These are phyloP conservation scores for Drepana falcataria DNA, from an alignment of 2,888 invertebrate species.

Conservation along the genomic window DNA sequence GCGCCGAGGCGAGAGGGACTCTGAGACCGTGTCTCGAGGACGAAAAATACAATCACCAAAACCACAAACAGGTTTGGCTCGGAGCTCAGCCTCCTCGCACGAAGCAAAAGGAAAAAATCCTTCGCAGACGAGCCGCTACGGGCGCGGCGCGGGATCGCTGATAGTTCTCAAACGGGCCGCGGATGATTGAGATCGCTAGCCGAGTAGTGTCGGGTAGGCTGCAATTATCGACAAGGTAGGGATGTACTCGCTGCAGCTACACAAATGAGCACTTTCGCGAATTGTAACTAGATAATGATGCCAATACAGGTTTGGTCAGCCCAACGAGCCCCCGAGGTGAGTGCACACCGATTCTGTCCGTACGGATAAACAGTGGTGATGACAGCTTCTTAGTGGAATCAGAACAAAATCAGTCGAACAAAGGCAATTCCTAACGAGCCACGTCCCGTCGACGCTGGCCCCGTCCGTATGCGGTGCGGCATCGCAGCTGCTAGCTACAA, in stretches of 20 bases:
- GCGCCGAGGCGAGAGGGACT: conserved; percentile 41
- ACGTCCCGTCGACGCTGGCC: conserved; percentile 70
- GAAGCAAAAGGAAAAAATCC: conserved; percentile 64
- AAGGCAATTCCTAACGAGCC: conserved; percentile 43
- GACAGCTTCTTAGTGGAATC: conserved; percentile 18
- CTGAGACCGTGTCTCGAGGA: conserved; percentile 44
- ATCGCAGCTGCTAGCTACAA: conserved; percentile 67
- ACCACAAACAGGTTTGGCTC: conserved; percentile 62
- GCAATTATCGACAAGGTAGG: conserved; percentile 25
- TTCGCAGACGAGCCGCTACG: conserved; percentile 45
- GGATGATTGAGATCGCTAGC: conserved; percentile 45
- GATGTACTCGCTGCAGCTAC: conserved; percentile 17
- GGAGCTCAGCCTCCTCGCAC: conserved; percentile 58
- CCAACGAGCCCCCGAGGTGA: conserved; percentile 49
- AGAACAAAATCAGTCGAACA: conserved; percentile 43
- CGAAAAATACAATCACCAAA: conserved; percentile 72
- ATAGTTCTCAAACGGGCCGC: conserved; percentile 51
- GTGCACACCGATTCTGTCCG: conserved; percentile 44
- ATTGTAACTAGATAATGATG: conserved; percentile 19
- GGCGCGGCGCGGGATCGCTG: conserved; percentile 35
- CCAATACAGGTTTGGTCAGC: conserved; percentile 23
- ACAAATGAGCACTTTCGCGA: conserved; percentile 31
- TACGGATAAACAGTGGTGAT: conserved; percentile 17
- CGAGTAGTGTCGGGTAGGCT: conserved; percentile 19
- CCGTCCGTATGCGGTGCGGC: conserved; percentile 73